A percentile compares a stretch with the other conserved stretches of the same genome.
Conservation (phyloP, 2,888 invertebrate genomes). For the Phania funesta region DNA sequence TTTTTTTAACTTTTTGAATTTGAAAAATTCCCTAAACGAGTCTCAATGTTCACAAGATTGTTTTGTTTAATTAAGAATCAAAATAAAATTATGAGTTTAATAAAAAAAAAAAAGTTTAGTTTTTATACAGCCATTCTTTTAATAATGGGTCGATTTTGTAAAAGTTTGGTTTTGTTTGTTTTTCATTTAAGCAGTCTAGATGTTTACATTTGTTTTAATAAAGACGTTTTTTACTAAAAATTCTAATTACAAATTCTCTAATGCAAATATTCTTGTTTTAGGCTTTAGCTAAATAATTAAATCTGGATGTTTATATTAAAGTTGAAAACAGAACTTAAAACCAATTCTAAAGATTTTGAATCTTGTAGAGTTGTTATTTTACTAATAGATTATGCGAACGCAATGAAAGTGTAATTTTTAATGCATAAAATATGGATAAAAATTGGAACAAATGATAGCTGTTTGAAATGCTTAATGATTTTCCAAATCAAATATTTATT, state of each 20-base stretch:
- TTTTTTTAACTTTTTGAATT: conserved; percentile 65
- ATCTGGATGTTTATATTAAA: no score
- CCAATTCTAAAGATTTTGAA: no score
- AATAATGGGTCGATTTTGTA: conserved; percentile 56
- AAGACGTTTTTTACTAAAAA: conserved; percentile 34
- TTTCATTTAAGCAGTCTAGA: conserved; percentile 76
- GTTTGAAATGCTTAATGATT: no score
- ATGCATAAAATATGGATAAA: no score
- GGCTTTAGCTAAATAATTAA: no score
- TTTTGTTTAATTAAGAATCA: conserved; percentile 63
- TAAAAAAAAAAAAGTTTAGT: conserved; percentile 21
- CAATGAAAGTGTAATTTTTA: no score
- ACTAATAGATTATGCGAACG: no score
- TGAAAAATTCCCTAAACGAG: conserved; percentile 80
- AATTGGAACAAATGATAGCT: no score
- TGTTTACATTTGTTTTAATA: conserved; percentile 70
- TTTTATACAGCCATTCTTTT: conserved; percentile 20
- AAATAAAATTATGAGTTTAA: conserved; percentile 36
- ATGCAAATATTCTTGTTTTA: background rate
- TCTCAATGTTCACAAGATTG: conserved; percentile 74
- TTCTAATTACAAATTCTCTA: conserved; percentile 8
- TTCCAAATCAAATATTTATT: no score
- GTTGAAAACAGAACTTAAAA: no score
- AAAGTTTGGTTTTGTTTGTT: conserved; percentile 66
- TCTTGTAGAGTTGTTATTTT: no score